Percentiles rank a stretch among this genome's conserved stretches.
Conservation (phyloP, 2,888 invertebrate species). For the Cheilosia impressa region DNA sequence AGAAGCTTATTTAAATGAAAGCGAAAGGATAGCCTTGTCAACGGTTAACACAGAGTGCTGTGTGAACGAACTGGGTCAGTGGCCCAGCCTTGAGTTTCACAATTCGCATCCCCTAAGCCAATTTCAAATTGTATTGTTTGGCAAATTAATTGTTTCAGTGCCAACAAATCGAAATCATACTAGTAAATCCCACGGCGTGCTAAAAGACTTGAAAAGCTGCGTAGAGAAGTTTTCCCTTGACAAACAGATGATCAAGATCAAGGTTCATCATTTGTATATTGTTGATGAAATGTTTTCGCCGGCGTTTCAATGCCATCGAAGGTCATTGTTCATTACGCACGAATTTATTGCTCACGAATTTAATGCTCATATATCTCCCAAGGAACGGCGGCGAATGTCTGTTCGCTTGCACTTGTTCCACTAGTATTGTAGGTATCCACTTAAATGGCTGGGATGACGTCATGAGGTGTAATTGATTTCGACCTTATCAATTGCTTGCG, state of each 20-base stretch:
- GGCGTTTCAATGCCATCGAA: constrained; percentile 60
- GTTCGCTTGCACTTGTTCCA: background rate
- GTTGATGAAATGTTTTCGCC: constrained; percentile 21
- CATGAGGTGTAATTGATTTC: constrained; percentile 37
- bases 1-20: constrained; percentile 31
- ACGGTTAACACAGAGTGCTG: constrained; percentile 12
- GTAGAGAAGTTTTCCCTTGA: no score
- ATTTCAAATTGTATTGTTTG: background rate
- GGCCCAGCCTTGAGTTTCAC: constrained; percentile 53
- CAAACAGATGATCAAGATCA: constrained; percentile 37
- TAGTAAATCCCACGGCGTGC: no score
- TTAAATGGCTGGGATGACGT: constrained; percentile 24
- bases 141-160: no score
- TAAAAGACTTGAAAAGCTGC: no score
- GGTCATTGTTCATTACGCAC: constrained; percentile 31
- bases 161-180: no score
- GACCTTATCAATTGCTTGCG: constrained; percentile 48
- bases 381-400: no score
- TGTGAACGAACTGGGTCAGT: constrained; percentile 48
- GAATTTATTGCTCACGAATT: no score
- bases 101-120: background rate
- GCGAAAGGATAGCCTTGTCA: constrained; percentile 58
- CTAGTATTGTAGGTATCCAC: background rate
- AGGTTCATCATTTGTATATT: constrained; percentile 30
- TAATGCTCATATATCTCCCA: no score